These are phyloP conservation scores for Echinarachnius parma DNA, from an alignment of 53 echinoderm and acorn worm genomes.

Conservation along the genomic window DNA sequence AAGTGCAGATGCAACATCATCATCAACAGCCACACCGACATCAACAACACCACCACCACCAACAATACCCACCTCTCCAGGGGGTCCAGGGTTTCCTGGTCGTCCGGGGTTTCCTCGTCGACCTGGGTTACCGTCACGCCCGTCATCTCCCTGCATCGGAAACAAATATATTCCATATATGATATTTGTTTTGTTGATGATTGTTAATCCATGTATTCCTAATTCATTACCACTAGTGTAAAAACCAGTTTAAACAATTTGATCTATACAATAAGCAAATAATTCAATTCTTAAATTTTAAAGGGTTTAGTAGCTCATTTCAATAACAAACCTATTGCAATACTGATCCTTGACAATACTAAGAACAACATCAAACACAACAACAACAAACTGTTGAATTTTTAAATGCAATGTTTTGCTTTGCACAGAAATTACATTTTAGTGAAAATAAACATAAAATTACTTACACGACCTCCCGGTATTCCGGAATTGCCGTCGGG, in stretches of 20 bases:
- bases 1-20: too few relatives aligned
- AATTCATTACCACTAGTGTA: background rate
- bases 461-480: constrained; percentile 59
- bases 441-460: too few relatives aligned
- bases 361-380: too few relatives aligned
- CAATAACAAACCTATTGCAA: background rate
- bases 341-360: too few relatives aligned
- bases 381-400: too few relatives aligned
- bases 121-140: constrained; percentile 60
- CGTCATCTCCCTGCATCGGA: constrained; percentile 50
- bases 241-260: background rate
- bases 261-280: background rate
- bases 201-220: background rate
- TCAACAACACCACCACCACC: too few relatives aligned
- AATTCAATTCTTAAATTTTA: background rate
- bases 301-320: background rate
- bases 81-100: constrained; percentile 63
- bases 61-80: constrained; percentile 52
- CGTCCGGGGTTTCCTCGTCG: constrained; percentile 58
- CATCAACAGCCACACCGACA: too few relatives aligned
- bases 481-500: constrained; percentile 64
- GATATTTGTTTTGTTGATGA: too few relatives aligned
- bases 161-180: too few relatives aligned
- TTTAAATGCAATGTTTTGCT: too few relatives aligned
- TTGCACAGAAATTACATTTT: too few relatives aligned